phyloP scores from a whole-genome alignment of 2,888 invertebrate genomes.

The Thyatira batis region DNA sequence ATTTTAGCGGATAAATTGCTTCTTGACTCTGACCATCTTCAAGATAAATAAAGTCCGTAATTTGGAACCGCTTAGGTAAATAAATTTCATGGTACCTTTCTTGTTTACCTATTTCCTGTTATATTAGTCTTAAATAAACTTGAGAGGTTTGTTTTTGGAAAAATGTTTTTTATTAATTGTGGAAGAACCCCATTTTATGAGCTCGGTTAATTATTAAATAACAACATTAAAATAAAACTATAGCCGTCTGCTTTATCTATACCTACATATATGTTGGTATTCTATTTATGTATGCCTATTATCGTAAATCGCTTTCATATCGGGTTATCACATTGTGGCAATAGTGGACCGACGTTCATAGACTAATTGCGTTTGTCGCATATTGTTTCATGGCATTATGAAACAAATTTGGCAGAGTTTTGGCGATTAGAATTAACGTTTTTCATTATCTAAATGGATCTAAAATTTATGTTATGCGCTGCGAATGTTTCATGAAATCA shows the following conservation, averaged over 20 bases:
- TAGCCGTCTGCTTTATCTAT: too few species aligned
- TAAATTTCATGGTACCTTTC: constrained; percentile 47
- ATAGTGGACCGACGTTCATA: constrained; percentile 14
- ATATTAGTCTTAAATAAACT: neutral
- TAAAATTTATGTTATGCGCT: constrained; percentile 21
- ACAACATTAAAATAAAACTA: too few species aligned
- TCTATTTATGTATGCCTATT: too few species aligned
- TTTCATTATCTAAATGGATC: constrained; percentile 24
- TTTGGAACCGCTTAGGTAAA: constrained; percentile 61
- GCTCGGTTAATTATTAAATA: too few species aligned
- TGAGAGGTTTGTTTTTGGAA: neutral
- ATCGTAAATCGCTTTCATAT: neutral
- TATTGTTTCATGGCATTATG: constrained; percentile 18
- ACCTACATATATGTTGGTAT: too few species aligned
- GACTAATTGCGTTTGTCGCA: constrained; percentile 24
- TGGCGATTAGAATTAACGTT: constrained; percentile 29
- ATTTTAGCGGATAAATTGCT: constrained; percentile 76
- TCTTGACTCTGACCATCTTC: constrained; percentile 70
- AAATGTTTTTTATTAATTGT: neutral
- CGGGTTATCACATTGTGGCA: neutral
- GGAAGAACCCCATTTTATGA: too few species aligned
- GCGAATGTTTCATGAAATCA: constrained; percentile 13
- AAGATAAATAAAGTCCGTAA: constrained; percentile 71
- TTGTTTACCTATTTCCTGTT: constrained; percentile 17
- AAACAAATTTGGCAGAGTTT: constrained; percentile 31